Conservation (phyloP, 2,888 invertebrate genomes). For the Listrodromus nycthemerus region DNA sequence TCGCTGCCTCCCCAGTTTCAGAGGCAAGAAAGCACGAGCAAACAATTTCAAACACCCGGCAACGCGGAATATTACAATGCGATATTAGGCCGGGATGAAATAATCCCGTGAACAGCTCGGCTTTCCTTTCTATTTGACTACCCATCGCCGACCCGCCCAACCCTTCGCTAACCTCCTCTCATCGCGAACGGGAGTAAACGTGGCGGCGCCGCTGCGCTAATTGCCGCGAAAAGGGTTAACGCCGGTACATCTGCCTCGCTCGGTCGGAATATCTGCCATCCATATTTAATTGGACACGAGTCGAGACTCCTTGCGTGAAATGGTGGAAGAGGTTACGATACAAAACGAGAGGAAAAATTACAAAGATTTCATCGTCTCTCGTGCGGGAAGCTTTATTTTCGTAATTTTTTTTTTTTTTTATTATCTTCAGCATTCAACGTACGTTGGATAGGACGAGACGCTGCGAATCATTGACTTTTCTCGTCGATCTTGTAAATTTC, state of each 20-base stretch:
- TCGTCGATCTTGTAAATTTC: too few species aligned
- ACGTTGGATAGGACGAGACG: too few species aligned
- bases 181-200: conserved; percentile 81
- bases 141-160: neutral
- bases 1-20: conserved; percentile 33
- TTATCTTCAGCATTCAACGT: too few species aligned
- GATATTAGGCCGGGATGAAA: conserved; percentile 82
- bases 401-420: too few species aligned
- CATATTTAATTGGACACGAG: conserved; percentile 80
- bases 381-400: too few species aligned
- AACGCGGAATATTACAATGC: conserved; percentile 81
- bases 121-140: conserved; percentile 30
- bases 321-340: conserved; percentile 25
- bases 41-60: conserved; percentile 82
- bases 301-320: conserved; percentile 69
- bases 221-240: conserved; percentile 83
- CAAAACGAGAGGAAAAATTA: neutral
- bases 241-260: conserved; percentile 69
- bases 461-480: too few species aligned
- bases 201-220: conserved; percentile 76
- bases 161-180: conserved; percentile 43
- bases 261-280: conserved; percentile 78
- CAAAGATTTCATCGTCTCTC: too few species aligned
- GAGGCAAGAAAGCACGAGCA: conserved; percentile 73
- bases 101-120: conserved; percentile 76